Evolutionary conservation across 2,888 invertebrate genomes (phyloP).

Genomic region (Pocota personata): DNA sequence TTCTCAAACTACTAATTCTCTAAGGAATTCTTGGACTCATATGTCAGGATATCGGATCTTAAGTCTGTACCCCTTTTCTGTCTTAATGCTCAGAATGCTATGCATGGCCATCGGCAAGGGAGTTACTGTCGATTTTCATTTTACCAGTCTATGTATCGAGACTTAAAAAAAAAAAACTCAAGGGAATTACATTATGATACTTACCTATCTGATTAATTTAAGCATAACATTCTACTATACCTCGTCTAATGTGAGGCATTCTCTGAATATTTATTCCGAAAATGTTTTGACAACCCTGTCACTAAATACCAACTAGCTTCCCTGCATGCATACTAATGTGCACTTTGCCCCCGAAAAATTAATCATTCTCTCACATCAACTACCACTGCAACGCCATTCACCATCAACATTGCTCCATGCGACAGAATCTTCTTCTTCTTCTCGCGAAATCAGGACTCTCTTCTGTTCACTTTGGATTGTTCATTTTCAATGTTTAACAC

Average conservation of each 20-base stretch:
- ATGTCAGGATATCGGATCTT: too few species aligned
- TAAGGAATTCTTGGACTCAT: too few species aligned
- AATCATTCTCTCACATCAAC: conserved; percentile 56
- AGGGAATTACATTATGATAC: too few species aligned
- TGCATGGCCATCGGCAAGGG: too few species aligned
- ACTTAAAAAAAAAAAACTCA: too few species aligned
- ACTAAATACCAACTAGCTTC: not conserved
- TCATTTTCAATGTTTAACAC: conserved; percentile 69
- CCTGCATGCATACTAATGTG: conserved; percentile 44
- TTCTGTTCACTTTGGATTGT: conserved; percentile 53
- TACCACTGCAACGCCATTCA: conserved; percentile 10
- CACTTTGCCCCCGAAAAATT: conserved; percentile 25
- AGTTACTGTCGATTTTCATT: too few species aligned
- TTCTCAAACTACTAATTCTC: too few species aligned
- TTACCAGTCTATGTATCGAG: too few species aligned
- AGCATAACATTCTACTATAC: not conserved
- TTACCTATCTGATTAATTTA: too few species aligned
- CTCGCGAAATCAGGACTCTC: conserved; percentile 24
- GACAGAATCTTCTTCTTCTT: conserved; percentile 17
- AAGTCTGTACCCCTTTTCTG: too few species aligned
- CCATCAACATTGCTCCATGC: conserved; percentile 27
- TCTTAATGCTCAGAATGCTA: too few species aligned
- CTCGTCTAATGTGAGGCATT: not conserved
- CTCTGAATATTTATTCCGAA: not conserved
- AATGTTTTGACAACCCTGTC: not conserved